Base-by-base conservation (phyloP, 1,140 invertebrate genomes). In the Rhyzopertha dominica region DNA sequence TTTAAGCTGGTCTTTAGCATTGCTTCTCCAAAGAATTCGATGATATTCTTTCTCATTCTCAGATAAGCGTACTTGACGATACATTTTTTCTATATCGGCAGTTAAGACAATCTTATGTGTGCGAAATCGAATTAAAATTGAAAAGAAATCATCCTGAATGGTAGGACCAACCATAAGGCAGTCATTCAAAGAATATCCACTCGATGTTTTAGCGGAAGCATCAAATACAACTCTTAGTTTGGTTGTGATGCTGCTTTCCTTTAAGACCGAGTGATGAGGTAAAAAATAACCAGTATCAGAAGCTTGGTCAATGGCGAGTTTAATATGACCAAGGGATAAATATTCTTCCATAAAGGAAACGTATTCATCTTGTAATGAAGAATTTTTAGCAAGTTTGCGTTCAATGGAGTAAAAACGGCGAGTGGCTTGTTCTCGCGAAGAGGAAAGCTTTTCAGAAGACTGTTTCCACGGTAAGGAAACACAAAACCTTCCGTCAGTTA, bases 191-290 rank as follows among this genome's bases (percentile, higher is more conserved):
- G 55, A 59, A 4, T 41, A 22, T 7, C 52, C 53, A 13, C 31
- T 49, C 14, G 32, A 19, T 0, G 43, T 36, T 20, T 55, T 56
- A 9, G 55, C 56, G 25, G 58, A 63, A 0, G 53, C 67, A 51
- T 70, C 55, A 45, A 65, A 68, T 0, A 70, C 67, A 0, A 62
- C 48, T 2, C 65, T 44, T 0, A 67, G 23, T 22, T 54, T 54
- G 8, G 51, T 56, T 12, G 49, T 53, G 0, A 31, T 44, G 16
- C 49, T 54, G 1, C 56, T 38, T 24, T 59, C 54, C 7, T 56
- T 54, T 1, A 68, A 18, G 0, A 74, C 65, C 1, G 49, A 51
- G 31, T 70, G 69, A 56, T 74, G 71, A 3, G 70, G 67, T 5
- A 73, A 39, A 53, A 68, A 73, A 41, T 50, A 59, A n/a, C n/a